Evolutionary conservation across 2,113 vertebrate species (phyloP).

Genomic region (Albula goreensis): DNA sequence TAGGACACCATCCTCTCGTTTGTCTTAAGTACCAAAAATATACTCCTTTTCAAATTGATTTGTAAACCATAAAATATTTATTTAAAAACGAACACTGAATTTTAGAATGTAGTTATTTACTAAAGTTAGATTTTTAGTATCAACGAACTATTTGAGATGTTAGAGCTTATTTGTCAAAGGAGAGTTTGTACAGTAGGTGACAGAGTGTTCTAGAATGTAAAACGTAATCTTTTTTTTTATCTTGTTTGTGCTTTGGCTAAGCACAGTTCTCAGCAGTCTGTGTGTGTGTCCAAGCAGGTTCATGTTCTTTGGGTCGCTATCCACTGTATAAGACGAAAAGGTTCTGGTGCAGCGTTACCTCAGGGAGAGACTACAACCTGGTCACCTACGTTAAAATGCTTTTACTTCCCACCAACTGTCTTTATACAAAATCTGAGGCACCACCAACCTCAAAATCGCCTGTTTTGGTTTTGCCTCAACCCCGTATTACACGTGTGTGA

Average conservation of each 20-base stretch:
- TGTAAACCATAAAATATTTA: neutral
- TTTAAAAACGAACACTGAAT: neutral
- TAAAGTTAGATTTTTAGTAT: neutral
- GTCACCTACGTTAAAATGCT: neutral
- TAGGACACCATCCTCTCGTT: neutral
- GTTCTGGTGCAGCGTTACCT: slow-evolving; percentile 15
- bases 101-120: slow-evolving; percentile 2
- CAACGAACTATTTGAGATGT: neutral
- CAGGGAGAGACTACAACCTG: slow-evolving; percentile 27
- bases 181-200: neutral
- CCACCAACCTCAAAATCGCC: neutral
- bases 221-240: neutral
- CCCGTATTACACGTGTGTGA: slow-evolving; percentile 23
- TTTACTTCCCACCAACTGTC: neutral
- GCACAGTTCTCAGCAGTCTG: neutral
- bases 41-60: neutral
- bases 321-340: slow-evolving; percentile 20
- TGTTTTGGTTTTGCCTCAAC: neutral
- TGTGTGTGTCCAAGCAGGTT: neutral
- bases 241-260: neutral
- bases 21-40: neutral
- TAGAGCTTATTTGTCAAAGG: neutral
- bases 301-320: neutral
- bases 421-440: slow-evolving; percentile 7
- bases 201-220: neutral